These are phyloP conservation scores for Austrofundulus limnaeus DNA, from an alignment of 2,113 vertebrate species.

Conservation along the genomic window DNA sequence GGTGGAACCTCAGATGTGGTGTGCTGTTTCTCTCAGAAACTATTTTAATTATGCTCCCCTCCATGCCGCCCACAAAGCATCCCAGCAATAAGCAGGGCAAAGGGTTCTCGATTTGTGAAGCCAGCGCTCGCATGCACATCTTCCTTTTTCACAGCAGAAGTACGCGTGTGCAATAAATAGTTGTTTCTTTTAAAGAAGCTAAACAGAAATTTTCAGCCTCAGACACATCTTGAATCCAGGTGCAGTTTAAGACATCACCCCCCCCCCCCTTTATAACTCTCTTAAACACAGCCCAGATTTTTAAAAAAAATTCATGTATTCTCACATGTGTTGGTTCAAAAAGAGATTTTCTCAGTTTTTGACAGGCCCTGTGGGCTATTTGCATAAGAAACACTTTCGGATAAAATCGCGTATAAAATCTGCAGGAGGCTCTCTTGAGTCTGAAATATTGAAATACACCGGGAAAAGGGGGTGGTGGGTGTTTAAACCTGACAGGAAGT, in stretches of 20 bases:
- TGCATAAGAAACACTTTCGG: neutral
- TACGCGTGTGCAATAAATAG: conserved; percentile 5
- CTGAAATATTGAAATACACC: neutral
- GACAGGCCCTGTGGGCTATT: neutral
- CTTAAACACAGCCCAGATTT: no score
- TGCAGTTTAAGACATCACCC: neutral
- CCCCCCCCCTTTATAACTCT: no score
- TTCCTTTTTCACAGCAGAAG: conserved; percentile 9
- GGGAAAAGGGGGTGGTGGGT: neutral
- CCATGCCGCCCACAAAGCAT: conserved; percentile 82
- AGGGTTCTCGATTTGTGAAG: conserved; percentile 66
- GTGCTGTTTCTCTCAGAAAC: conserved; percentile 84
- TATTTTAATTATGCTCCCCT: conserved; percentile 85
- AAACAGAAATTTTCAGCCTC: neutral
- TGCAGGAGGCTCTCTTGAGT: no score
- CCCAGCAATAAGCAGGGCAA: conserved; percentile 77
- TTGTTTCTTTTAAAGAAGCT: neutral
- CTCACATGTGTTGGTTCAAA: neutral
- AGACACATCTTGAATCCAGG: conserved; percentile 1
- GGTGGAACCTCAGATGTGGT: conserved; percentile 87
- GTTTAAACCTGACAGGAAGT: conserved; percentile 7
- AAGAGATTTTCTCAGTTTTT: no score
- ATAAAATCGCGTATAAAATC: no score
- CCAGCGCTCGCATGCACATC: conserved; percentile 23
- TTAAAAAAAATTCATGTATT: no score